Evolutionary conservation across 2,888 invertebrate genomes (phyloP), one percentile per base, ranked within the genome.

Genomic region (Stramonita haemastoma): DNA sequence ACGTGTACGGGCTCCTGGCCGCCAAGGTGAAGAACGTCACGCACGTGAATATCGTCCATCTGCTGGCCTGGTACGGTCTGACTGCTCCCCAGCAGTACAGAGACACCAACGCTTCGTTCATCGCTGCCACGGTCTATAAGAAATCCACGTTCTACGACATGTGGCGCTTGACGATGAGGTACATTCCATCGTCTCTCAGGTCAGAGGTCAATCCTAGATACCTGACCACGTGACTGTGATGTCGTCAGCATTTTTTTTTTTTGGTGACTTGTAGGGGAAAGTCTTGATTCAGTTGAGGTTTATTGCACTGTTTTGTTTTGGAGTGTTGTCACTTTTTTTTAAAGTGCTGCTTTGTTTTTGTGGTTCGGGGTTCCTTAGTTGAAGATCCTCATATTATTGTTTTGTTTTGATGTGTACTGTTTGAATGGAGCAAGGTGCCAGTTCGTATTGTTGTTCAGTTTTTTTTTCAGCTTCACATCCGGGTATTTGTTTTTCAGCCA

Each of bases 51-150:
- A 88, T 99, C 92, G 97, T 98, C 11, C 98, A 98, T 96, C 98
- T 98, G 96, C 98, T 99, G 90, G 98, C 98, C 11, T 96, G 99
- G 87, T 98, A 98, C 84, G 90, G 92, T 87, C 91, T 91, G 22
- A 66, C 84, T 2, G 93, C 93, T 0, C 73, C 92, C 2, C 56
- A 91, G 26, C 93, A 93, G 90, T 94, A 92, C 89, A 89, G 90
- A 1, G 90, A 90, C 34, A 89, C 90, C 60, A 91, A n/a, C 60
- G 93, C 93, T 88, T 86, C 90, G 26, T 89, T 92, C 56, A 81
- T 94, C 29, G 94, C 92, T 2, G 91, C 92, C 2, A 92, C 91
- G 36, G 93, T 93, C 0, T 91, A 91, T 81, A 87, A 92, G 60
- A 91, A 93, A 17, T 92, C 91, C 17, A 91, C 91, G 1, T 92